These are phyloP conservation scores for Diadema setosum DNA, from an alignment of 35 echinoderm and acorn worm genomes.

Conservation along the genomic window DNA sequence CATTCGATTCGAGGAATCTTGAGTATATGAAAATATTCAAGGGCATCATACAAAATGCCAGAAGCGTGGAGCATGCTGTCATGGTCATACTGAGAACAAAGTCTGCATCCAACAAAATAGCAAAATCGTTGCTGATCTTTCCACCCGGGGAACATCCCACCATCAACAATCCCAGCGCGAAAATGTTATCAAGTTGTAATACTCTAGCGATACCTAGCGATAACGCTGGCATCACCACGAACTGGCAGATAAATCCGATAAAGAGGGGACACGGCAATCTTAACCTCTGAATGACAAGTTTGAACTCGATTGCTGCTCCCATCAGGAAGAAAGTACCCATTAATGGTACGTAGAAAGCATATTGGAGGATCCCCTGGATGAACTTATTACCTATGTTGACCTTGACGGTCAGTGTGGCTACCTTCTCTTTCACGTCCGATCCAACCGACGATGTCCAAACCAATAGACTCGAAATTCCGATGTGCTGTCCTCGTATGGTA, in stretches of 20 bases:
- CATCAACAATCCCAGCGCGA: conserved; percentile 29
- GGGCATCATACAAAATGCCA: conserved; percentile 48
- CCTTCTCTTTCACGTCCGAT: background rate
- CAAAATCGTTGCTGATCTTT: conserved; percentile 38
- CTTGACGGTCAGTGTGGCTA: background rate
- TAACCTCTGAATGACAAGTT: background rate
- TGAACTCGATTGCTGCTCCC: conserved; percentile 30
- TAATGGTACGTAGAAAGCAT: background rate
- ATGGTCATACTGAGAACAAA: conserved; percentile 40
- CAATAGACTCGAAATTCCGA: background rate
- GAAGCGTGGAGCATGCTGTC: conserved; percentile 28
- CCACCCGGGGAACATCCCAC: conserved; percentile 48
- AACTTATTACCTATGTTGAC: background rate
- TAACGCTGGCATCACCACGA: conserved; percentile 20
- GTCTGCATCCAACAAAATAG: conserved; percentile 35
- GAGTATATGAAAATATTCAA: conserved; percentile 46
- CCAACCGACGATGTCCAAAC: background rate
- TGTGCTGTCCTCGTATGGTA: background rate
- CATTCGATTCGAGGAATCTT: background rate
- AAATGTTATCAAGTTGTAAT: background rate
- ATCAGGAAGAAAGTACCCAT: conserved; percentile 3
- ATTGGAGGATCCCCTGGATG: background rate
- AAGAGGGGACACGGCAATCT: background rate
- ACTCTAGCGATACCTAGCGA: background rate
- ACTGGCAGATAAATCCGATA: conserved; percentile 41